These are phyloP conservation scores for Salvelinus sp. DNA, from an alignment of 2,113 vertebrate species.

Conservation along the genomic window DNA sequence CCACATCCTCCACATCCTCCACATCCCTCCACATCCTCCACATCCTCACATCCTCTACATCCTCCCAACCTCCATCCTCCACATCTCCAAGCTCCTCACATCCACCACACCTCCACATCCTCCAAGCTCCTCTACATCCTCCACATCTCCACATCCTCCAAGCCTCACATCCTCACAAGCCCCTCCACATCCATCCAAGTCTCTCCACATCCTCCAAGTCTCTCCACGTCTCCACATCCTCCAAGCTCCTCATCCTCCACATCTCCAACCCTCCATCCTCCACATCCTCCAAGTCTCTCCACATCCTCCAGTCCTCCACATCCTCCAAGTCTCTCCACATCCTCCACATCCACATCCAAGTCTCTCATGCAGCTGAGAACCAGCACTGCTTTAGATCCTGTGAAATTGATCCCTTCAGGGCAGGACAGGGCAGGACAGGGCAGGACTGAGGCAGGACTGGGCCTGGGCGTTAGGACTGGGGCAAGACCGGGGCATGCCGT, in stretches of 20 bases:
- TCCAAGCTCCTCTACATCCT: not conserved
- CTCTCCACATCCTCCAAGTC: not conserved
- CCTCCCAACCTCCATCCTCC: too few species aligned
- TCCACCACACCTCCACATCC: not conserved
- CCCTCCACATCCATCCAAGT: too few species aligned
- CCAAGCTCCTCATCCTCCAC: not conserved
- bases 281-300: not conserved
- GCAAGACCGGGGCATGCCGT: not conserved
- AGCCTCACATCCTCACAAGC: too few species aligned
- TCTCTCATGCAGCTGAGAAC: conserved; percentile 60
- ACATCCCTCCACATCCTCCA: too few species aligned
- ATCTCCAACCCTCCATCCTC: too few species aligned
- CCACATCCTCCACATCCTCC: too few species aligned
- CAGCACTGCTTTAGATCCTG: conserved; percentile 63
- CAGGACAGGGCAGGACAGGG: not conserved
- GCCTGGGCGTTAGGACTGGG: too few species aligned
- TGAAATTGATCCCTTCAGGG: conserved; percentile 70
- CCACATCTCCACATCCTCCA: not conserved
- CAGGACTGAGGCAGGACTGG: too few species aligned
- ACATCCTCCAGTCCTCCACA: too few species aligned
- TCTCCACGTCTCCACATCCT: not conserved
- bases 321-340: not conserved
- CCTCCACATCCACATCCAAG: conserved; percentile 12
- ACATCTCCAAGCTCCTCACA: too few species aligned
- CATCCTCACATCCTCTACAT: too few species aligned